Evolutionary conservation across 2,888 invertebrate genomes (phyloP).

Genomic region (Drosophila tripunctata): DNA sequence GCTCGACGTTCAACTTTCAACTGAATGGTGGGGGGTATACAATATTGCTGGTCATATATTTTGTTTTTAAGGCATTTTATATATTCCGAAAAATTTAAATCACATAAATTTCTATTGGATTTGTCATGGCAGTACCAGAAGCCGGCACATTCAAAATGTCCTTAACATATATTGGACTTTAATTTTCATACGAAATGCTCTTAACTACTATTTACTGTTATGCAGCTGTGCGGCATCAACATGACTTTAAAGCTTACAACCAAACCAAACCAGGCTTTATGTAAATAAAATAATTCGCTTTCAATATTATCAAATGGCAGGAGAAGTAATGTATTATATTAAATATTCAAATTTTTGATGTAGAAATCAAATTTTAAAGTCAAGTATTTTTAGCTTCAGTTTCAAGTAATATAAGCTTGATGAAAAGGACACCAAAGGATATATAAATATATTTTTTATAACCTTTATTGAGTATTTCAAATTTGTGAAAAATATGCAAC

Average conservation of each 20-base stretch:
- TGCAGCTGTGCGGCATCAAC: background rate
- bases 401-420: too few relatives aligned
- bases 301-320: background rate
- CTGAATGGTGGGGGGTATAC: constrained; percentile 21
- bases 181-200: constrained; percentile 44
- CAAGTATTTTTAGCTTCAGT: too few relatives aligned
- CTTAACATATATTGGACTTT: constrained; percentile 39
- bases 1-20: background rate
- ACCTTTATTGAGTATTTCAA: too few relatives aligned
- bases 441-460: too few relatives aligned
- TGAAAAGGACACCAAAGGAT: too few relatives aligned
- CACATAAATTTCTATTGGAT: constrained; percentile 74
- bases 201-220: constrained; percentile 19
- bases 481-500: too few relatives aligned
- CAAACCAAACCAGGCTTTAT: background rate
- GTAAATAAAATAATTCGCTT: background rate
- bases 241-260: background rate
- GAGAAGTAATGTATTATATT: background rate
- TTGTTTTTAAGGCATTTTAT: constrained; percentile 71
- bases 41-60: constrained; percentile 66
- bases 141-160: constrained; percentile 30
- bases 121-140: constrained; percentile 42
- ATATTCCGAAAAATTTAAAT: constrained; percentile 70
- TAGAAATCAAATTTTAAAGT: background rate
- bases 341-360: background rate